phyloP scores from a whole-genome alignment of 2,797 vertebrate genomes.

The Crax fasciolata region DNA sequence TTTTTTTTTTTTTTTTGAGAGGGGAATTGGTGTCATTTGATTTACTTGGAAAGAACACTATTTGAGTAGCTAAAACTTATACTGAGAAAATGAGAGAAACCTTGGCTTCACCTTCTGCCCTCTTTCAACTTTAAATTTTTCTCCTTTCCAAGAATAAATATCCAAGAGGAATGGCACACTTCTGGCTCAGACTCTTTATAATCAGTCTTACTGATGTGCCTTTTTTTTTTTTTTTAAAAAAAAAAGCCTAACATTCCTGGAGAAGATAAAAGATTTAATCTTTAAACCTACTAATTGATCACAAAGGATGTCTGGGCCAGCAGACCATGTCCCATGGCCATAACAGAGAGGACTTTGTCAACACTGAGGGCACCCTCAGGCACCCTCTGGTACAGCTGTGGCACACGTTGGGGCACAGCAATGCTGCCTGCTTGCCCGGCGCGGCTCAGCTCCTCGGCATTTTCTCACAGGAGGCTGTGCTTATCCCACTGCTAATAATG shows the following conservation, averaged over 20 bases:
- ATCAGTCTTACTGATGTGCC: background rate
- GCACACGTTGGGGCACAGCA: background rate
- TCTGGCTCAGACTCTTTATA: background rate
- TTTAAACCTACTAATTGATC: background rate
- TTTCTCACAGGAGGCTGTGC: background rate
- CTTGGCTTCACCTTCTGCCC: background rate
- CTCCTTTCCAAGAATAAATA: background rate
- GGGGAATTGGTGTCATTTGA: background rate
- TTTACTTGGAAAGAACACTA: background rate
- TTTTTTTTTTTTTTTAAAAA: background rate
- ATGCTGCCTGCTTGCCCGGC: background rate
- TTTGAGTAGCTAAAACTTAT: background rate
- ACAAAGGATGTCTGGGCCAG: background rate
- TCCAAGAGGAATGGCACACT: background rate
- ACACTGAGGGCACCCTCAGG: background rate
- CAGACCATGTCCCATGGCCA: background rate
- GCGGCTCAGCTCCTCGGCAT: background rate
- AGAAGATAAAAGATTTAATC: background rate
- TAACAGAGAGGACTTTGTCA: background rate
- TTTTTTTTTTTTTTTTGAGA: background rate
- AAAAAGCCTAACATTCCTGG: background rate
- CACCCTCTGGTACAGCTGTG: background rate
- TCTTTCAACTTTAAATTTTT: background rate
- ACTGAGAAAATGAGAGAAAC: background rate
- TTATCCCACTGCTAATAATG: background rate